These are phyloP conservation scores for Periplaneta americana DNA, from an alignment of 1,140 invertebrate genomes.

Conservation along the genomic window DNA sequence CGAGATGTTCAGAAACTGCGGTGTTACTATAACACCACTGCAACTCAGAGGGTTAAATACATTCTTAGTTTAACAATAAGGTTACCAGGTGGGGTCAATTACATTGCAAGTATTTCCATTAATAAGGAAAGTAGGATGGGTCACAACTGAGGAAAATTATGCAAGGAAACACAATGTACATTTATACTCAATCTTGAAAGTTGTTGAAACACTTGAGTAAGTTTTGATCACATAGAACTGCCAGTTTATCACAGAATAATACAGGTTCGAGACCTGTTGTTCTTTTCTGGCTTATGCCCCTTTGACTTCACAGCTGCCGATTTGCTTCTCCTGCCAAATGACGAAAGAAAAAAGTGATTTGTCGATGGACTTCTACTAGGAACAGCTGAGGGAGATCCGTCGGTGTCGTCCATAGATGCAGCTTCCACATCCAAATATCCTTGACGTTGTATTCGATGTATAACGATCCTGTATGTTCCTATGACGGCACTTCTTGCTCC, in stretches of 20 bases:
- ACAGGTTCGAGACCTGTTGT: constrained; percentile 4
- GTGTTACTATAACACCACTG: too few relatives aligned
- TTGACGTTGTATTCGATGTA: constrained; percentile 40
- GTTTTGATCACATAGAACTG: too few relatives aligned
- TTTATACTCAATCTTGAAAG: too few relatives aligned
- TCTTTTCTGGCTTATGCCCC: not conserved
- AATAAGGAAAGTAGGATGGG: too few relatives aligned
- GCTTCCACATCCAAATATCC: not conserved
- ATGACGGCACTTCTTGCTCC: constrained; percentile 47
- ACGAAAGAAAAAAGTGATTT: not conserved
- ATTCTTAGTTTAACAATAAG: too few relatives aligned
- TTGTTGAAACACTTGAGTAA: too few relatives aligned
- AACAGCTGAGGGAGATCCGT: not conserved
- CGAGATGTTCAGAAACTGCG: too few relatives aligned
- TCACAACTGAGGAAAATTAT: too few relatives aligned
- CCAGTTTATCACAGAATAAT: not conserved
- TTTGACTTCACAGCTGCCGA: not conserved
- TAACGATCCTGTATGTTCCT: constrained; percentile 53
- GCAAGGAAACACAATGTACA: too few relatives aligned
- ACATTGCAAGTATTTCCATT: too few relatives aligned
- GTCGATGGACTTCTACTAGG: not conserved
- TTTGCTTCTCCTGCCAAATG: not conserved
- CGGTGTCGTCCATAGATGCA: not conserved
- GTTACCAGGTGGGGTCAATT: too few relatives aligned
- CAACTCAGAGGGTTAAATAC: too few relatives aligned